A percentile compares a stretch with the other conserved stretches of the same genome.
These are phyloP conservation scores for Hystrix brachyura DNA, from an alignment of 2,113 vertebrate species.

Conservation along the genomic window DNA sequence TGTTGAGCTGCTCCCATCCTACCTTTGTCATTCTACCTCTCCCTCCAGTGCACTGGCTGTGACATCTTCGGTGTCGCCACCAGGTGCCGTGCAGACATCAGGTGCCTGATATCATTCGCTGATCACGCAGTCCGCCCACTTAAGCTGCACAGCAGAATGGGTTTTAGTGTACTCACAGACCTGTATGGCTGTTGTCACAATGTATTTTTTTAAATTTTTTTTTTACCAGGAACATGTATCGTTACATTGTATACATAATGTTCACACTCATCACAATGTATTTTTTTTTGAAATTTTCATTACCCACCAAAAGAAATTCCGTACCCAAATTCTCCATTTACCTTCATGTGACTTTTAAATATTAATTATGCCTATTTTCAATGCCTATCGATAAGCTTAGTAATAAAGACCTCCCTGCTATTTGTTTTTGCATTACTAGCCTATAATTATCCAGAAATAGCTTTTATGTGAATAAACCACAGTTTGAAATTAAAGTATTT, in stretches of 20 bases:
- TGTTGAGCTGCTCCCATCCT: neutral
- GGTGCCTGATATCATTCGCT: neutral
- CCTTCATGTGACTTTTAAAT: neutral
- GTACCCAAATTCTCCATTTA: neutral
- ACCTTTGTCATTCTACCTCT: neutral
- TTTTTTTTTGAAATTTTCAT: neutral
- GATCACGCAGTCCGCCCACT: neutral
- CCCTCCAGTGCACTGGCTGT: no score
- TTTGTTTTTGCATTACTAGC: neutral
- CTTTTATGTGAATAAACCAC: neutral
- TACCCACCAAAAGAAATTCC: neutral
- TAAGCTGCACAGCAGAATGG: neutral
- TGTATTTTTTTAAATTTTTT: no score
- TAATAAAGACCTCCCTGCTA: neutral
- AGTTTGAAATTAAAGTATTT: neutral
- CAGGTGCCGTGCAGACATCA: neutral
- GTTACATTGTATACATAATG: no score
- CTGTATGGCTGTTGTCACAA: neutral
- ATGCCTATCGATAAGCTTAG: neutral
- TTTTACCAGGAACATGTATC: no score
- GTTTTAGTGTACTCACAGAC: neutral
- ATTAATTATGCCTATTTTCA: neutral
- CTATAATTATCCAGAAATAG: neutral
- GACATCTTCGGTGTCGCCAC: neutral
- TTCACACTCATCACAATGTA: no score